A percentile compares a stretch with the other conserved stretches of the same genome.
Evolutionary conservation across 2,888 invertebrate genomes (phyloP).

Genomic region (Plagiodera versicolora): DNA sequence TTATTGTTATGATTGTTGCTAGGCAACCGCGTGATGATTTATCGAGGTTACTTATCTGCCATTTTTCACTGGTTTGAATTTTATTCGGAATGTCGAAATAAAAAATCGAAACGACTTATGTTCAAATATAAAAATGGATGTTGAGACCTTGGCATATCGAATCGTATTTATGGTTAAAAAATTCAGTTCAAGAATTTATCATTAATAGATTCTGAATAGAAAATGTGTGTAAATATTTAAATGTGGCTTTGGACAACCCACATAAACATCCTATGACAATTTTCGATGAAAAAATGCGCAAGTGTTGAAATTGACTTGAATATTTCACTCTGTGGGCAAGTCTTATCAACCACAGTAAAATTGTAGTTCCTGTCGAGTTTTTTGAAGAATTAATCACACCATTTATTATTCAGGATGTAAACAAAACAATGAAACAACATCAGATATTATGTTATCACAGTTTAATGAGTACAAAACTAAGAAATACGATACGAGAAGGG

Average conservation of each 20-base stretch:
- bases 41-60: neutral
- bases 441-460: neutral
- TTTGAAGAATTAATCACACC: neutral
- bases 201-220: neutral
- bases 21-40: neutral
- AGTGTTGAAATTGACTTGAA: too few species aligned
- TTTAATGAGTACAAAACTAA: neutral
- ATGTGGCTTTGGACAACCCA: neutral
- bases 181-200: neutral
- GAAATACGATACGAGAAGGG: neutral
- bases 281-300: too few species aligned
- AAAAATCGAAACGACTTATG: neutral
- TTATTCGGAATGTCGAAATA: too few species aligned
- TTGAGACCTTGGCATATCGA: neutral
- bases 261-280: too few species aligned
- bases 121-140: neutral
- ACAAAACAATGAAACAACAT: neutral
- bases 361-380: slow-evolving; percentile 2
- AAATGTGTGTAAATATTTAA: neutral
- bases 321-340: neutral
- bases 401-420: slow-evolving; percentile 4
- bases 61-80: neutral
- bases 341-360: slow-evolving; percentile 7
- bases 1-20: neutral
- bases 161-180: neutral